Conservation (phyloP, 2,888 invertebrate species). For the Plagodis dolabraria region DNA sequence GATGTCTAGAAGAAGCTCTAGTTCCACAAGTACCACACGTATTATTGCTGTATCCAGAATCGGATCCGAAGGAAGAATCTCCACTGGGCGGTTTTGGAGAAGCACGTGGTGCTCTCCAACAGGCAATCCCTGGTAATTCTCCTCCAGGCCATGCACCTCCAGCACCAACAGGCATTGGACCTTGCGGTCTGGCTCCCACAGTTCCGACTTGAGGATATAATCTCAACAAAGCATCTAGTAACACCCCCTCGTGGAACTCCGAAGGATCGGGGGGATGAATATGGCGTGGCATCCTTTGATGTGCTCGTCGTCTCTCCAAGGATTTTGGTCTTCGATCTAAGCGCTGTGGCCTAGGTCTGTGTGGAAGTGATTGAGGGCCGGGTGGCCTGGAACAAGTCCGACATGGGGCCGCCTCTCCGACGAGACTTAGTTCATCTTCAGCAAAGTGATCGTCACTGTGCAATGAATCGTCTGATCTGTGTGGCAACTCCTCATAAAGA, state of each 20-base stretch:
- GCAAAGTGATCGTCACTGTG: constrained; percentile 94
- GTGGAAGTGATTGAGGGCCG: constrained; percentile 80
- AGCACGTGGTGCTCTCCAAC: constrained; percentile 82
- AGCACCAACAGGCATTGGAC: constrained; percentile 78
- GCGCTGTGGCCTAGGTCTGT: constrained; percentile 85
- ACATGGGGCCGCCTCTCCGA: constrained; percentile 78
- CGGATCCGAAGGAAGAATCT: constrained; percentile 92
- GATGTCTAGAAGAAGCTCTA: constrained; percentile 81
- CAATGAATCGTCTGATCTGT: constrained; percentile 84
- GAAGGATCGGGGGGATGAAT: constrained; percentile 89
- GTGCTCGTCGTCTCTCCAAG: constrained; percentile 79
- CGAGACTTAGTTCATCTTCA: constrained; percentile 90
- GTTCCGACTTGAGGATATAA: constrained; percentile 90
- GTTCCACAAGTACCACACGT: constrained; percentile 89
- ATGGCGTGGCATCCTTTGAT: constrained; percentile 77
- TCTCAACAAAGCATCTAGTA: constrained; percentile 89
- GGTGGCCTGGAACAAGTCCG: constrained; percentile 80
- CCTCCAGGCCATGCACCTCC: constrained; percentile 90
- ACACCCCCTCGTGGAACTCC: constrained; percentile 92
- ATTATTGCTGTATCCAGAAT: constrained; percentile 94
- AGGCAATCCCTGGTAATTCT: constrained; percentile 85
- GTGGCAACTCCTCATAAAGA: constrained; percentile 92
- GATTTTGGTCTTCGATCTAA: constrained; percentile 84
- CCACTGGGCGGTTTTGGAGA: constrained; percentile 87
- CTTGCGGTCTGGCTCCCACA: constrained; percentile 82